Conservation (phyloP, 2,888 invertebrate species). For the Trissoscelio sp. region DNA sequence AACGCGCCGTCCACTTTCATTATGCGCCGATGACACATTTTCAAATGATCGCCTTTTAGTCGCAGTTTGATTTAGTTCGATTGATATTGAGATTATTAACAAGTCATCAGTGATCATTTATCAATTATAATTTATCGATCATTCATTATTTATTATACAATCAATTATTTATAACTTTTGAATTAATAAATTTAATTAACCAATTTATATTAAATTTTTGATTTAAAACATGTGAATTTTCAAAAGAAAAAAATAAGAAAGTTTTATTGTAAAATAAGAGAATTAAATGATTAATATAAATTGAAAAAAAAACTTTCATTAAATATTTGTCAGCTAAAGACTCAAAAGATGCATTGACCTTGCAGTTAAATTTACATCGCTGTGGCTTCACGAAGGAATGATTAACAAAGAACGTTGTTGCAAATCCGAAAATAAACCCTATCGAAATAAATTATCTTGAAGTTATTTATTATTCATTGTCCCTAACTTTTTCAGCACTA, state of each 20-base stretch:
- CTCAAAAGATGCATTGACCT: conserved; percentile 64
- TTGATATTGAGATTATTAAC: too few relatives aligned
- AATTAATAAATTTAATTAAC: too few relatives aligned
- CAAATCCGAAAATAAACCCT: conserved; percentile 50
- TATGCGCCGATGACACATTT: conserved; percentile 12
- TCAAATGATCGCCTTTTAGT: neutral
- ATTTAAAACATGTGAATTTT: too few relatives aligned
- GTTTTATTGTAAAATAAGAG: too few relatives aligned
- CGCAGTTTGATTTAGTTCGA: neutral
- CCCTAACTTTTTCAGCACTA: neutral
- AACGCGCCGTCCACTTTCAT: conserved; percentile 16
- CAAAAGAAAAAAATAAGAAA: too few relatives aligned
- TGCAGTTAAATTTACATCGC: conserved; percentile 70
- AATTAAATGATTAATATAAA: too few relatives aligned
- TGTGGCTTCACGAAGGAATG: conserved; percentile 36
- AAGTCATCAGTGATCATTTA: too few relatives aligned
- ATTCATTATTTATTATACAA: too few relatives aligned
- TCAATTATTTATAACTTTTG: too few relatives aligned
- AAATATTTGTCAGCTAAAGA: conserved; percentile 12
- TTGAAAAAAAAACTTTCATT: conserved; percentile 4
- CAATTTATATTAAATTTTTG: too few relatives aligned
- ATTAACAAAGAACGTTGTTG: conserved; percentile 72
- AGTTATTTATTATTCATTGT: conserved; percentile 28
- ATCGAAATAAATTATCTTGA: conserved; percentile 27
- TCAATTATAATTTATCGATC: too few relatives aligned